phyloP scores from a whole-genome alignment of 2,888 invertebrate genomes.

The Agrochola litura region DNA sequence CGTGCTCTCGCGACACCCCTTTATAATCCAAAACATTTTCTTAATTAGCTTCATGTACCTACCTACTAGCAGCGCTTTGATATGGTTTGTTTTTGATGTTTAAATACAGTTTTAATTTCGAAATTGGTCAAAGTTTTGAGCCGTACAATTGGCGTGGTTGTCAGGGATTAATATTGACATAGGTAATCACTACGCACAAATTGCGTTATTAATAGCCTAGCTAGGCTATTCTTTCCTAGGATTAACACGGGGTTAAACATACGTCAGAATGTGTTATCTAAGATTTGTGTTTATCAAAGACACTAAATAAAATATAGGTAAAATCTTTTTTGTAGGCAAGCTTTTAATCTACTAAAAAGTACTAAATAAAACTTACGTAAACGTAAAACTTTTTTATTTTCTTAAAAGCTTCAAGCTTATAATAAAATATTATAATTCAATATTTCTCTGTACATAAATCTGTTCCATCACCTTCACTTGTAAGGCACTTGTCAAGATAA shows the following conservation, averaged over 20 bases:
- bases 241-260: neutral
- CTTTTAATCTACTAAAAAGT: no score
- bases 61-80: constrained; percentile 26
- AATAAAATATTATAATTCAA: no score
- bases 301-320: neutral
- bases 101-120: constrained; percentile 34
- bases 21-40: constrained; percentile 35
- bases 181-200: neutral
- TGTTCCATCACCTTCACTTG: no score
- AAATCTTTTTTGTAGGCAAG: no score
- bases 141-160: neutral
- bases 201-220: neutral
- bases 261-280: neutral
- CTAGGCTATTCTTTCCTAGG: neutral
- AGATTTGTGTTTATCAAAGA: neutral
- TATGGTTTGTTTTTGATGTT: constrained; percentile 21
- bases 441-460: no score
- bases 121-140: constrained; percentile 11
- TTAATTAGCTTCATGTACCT: constrained; percentile 48
- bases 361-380: no score
- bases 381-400: no score
- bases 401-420: no score
- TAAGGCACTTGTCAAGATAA: no score
- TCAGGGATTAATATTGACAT: neutral
- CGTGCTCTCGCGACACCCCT: neutral